Conservation (phyloP, 2,888 invertebrate species). For the Macaria notata region DNA sequence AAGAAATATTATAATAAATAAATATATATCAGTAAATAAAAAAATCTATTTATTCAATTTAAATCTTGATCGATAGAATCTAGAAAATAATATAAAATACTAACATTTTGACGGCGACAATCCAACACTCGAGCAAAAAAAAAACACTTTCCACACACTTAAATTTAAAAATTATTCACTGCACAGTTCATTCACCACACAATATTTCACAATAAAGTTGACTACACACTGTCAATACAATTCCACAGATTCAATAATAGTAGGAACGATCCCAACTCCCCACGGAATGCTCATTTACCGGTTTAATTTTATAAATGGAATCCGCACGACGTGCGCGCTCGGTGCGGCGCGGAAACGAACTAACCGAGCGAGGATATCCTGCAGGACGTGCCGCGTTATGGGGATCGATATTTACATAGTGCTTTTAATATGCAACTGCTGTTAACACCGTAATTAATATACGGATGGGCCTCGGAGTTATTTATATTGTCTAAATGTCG, state of each 20-base stretch:
- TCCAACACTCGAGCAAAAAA: conserved; percentile 10
- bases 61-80: too few relatives aligned
- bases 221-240: conserved; percentile 43
- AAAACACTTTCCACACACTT: conserved; percentile 2
- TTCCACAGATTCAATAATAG: conserved; percentile 13
- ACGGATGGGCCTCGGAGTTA: conserved; percentile 30
- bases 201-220: conserved; percentile 35
- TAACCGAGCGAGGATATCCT: conserved; percentile 72
- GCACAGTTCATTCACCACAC: conserved; percentile 24
- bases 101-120: conserved; percentile 24
- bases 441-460: conserved; percentile 46
- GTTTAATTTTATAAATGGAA: conserved; percentile 57
- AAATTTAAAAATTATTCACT: background rate
- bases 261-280: conserved; percentile 26
- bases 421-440: conserved; percentile 72
- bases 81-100: conserved; percentile 10
- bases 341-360: conserved; percentile 70
- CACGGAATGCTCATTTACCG: conserved; percentile 45
- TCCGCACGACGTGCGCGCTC: conserved; percentile 63
- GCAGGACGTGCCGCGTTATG: conserved; percentile 73
- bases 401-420: conserved; percentile 79
- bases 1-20: too few relatives aligned
- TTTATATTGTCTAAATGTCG: conserved; percentile 5
- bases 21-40: too few relatives aligned
- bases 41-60: too few relatives aligned